Evolutionary conservation across 2,888 invertebrate genomes (phyloP).

Genomic region (Osedax fenrisi): DNA sequence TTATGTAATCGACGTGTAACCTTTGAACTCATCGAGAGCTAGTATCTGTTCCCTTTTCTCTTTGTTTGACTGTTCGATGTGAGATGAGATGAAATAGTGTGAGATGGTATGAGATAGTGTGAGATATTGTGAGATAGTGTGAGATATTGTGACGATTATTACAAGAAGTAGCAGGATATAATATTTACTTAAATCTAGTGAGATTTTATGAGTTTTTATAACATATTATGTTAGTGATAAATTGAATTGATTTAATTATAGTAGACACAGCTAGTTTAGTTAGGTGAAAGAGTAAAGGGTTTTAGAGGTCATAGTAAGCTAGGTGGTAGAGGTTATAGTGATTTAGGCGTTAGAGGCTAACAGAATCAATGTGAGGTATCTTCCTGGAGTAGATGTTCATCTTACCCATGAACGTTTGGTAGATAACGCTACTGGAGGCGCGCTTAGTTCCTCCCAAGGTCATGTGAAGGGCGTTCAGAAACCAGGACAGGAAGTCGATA

Average conservation of each 20-base stretch:
- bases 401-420: slow-evolving; percentile 71
- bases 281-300: neutral
- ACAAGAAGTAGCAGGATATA: no score
- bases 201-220: no score
- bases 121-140: no score
- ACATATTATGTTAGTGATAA: no score
- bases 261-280: neutral
- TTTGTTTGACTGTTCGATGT: neutral
- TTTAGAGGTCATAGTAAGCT: neutral
- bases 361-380: slow-evolving; percentile 73
- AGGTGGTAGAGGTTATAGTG: neutral
- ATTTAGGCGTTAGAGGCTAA: slow-evolving; percentile 34
- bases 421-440: slow-evolving; percentile 70
- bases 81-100: no score
- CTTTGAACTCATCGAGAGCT: neutral
- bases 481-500: slow-evolving; percentile 93
- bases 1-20: no score
- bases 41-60: neutral
- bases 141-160: no score
- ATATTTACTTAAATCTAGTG: no score
- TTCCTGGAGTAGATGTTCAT: slow-evolving; percentile 59
- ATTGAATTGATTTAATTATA: no score
- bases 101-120: no score
- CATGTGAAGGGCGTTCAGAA: slow-evolving; percentile 83
- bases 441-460: slow-evolving; percentile 72